phyloP scores from a whole-genome alignment of 2,113 vertebrate genomes.

The Triplophysa dalaica region DNA sequence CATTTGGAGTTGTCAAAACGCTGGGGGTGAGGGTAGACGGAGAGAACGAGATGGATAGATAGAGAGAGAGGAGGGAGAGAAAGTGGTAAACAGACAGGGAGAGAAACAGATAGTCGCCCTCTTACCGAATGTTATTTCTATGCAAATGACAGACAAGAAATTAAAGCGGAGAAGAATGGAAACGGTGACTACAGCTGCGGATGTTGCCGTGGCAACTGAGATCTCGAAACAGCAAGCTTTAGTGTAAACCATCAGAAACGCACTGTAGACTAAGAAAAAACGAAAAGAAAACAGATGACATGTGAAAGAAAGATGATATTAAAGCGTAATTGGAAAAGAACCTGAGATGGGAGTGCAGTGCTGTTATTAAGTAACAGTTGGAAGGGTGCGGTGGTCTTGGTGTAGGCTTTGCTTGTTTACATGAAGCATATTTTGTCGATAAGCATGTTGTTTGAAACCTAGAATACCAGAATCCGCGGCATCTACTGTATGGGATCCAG shows the following conservation, averaged over 20 bases:
- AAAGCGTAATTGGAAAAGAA: constrained; percentile 34
- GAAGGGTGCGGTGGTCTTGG: not conserved
- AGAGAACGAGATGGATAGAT: constrained; percentile 46
- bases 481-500: not conserved
- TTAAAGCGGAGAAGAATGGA: constrained; percentile 67
- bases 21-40: not conserved
- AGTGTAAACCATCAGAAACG: constrained; percentile 40
- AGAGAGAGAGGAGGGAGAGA: constrained; percentile 38
- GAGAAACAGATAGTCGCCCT: constrained; percentile 44
- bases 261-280: constrained; percentile 11
- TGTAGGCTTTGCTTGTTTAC: not conserved
- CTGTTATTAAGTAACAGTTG: not conserved
- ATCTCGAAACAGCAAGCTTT: constrained; percentile 69
- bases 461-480: not conserved
- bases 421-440: not conserved
- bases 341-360: not conserved
- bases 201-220: constrained; percentile 81
- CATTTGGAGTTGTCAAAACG: constrained; percentile 2
- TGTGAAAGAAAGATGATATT: constrained; percentile 29
- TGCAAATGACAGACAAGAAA: constrained; percentile 77
- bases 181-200: constrained; percentile 57
- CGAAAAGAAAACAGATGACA: constrained; percentile 42
- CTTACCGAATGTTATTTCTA: constrained; percentile 79
- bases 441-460: not conserved
- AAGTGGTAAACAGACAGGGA: constrained; percentile 31